Percentiles rank a stretch among this genome's conserved stretches.
phyloP scores from a whole-genome alignment of 2,113 vertebrate species.

The Sinocyclocheilus maitianheensis region DNA sequence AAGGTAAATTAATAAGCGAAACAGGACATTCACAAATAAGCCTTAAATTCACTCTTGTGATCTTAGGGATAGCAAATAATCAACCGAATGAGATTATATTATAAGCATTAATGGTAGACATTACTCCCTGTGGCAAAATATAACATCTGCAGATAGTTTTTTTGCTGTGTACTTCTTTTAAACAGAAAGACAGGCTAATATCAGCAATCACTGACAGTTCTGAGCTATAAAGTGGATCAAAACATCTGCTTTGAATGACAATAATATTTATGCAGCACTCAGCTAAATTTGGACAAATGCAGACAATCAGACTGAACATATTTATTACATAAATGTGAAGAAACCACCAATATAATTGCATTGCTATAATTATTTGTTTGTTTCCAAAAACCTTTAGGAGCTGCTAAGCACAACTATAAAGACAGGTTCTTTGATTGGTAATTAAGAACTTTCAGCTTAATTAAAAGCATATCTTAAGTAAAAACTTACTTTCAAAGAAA shows the following conservation, averaged over 20 bases:
- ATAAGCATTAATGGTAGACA: neutral
- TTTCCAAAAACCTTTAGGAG: neutral
- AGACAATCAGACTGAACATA: neutral
- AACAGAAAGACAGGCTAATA: neutral
- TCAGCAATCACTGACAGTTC: neutral
- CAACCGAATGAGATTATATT: neutral
- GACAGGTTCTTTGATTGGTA: neutral
- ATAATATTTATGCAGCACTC: neutral
- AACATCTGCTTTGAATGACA: neutral
- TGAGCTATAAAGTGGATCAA: neutral
- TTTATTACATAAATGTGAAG: neutral
- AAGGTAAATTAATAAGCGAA: too few relatives aligned
- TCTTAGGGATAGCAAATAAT: neutral
- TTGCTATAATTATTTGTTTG: neutral
- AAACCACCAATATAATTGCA: slow-evolving; percentile 1
- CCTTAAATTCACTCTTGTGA: neutral
- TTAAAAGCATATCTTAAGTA: neutral
- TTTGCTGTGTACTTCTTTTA: neutral
- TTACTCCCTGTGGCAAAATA: neutral
- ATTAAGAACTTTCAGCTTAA: neutral
- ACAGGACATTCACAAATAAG: neutral
- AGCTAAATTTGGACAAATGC: neutral
- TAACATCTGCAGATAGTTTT: neutral
- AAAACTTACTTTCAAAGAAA: neutral
- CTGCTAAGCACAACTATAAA: neutral